Evolutionary conservation across 2,888 invertebrate genomes (phyloP), one percentile per base, ranked within the genome.

Genomic region (Drosophila kuntzei): DNA sequence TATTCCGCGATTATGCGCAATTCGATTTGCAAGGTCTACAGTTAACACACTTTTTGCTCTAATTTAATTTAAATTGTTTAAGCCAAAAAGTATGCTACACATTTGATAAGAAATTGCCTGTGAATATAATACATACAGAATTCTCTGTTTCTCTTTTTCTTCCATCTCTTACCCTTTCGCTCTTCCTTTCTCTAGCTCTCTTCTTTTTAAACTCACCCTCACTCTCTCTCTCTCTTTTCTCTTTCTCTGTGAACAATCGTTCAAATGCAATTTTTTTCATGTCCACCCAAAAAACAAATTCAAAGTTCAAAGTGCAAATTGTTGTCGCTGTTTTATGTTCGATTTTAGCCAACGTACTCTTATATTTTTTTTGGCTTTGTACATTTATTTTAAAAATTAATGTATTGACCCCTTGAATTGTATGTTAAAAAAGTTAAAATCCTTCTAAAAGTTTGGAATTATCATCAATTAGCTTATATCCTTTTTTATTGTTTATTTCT

Each of bases 271-370:
- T 41, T 55, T 47, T 8, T 36, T 8, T 7, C 12, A 32, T 20
- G 9, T 9, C 41, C 41, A 9, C 46, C 25, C 34, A 41, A 44
- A 22, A 44, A 55, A 36, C 14, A 54, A 47, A 25, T 34, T 22
- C 44, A 76, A 84, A 80, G 81, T 80, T 84, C 50, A 71, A 49
- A 82, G 80, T 79, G 59, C 49, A 63, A 63, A 71, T 62, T 68
- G 66, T 27, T 64, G 51, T 32, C 16, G 18, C 34, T 63, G 14
- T 39, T 27, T 27, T 12, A n/a, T 29, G 7, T 44, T 12, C 27
- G n/a, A n/a, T n/a, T n/a, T n/a, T n/a, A n/a, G n/a, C n/a, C n/a
- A n/a, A n/a, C n/a, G n/a, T n/a, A n/a, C n/a, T n/a, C n/a, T n/a
- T n/a, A n/a, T n/a, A n/a, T n/a, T n/a, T n/a, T n/a, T n/a, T n/a